Evolutionary conservation across 1,140 invertebrate genomes (phyloP).

Genomic region (Drosophila rufa): DNA sequence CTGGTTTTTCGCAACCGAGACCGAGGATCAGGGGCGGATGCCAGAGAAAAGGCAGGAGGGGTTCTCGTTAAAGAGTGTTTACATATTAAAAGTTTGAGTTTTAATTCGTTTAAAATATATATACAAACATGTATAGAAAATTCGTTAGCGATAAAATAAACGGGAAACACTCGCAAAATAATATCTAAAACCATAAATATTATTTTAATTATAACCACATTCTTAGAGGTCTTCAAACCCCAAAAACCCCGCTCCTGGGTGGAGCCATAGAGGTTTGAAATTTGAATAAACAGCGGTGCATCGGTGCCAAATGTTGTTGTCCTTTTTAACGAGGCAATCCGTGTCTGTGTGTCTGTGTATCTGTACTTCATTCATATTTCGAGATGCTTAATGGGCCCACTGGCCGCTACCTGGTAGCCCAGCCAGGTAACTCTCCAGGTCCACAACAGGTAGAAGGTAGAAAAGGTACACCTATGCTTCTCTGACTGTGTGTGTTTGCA

Average conservation of each 20-base stretch:
- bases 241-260: neutral
- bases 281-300: constrained; percentile 52
- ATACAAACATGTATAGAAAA: too few relatives aligned
- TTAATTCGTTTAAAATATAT: neutral
- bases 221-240: neutral
- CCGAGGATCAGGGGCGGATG: constrained; percentile 8
- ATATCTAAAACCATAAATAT: neutral
- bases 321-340: constrained; percentile 63
- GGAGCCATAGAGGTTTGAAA: constrained; percentile 31
- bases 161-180: too few relatives aligned
- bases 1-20: constrained; percentile 57
- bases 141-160: too few relatives aligned
- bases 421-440: constrained; percentile 16
- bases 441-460: constrained; percentile 57
- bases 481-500: constrained; percentile 57
- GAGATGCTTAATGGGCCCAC: constrained; percentile 74
- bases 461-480: constrained; percentile 16
- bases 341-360: constrained; percentile 12
- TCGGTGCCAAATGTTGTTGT: constrained; percentile 29
- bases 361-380: constrained; percentile 83
- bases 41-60: neutral
- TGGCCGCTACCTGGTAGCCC: constrained; percentile 32
- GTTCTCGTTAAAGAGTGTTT: neutral
- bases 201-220: too few relatives aligned
- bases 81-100: neutral